Evolutionary conservation across 2,113 vertebrate genomes (phyloP).

Genomic region (Emydura subglobosa): DNA sequence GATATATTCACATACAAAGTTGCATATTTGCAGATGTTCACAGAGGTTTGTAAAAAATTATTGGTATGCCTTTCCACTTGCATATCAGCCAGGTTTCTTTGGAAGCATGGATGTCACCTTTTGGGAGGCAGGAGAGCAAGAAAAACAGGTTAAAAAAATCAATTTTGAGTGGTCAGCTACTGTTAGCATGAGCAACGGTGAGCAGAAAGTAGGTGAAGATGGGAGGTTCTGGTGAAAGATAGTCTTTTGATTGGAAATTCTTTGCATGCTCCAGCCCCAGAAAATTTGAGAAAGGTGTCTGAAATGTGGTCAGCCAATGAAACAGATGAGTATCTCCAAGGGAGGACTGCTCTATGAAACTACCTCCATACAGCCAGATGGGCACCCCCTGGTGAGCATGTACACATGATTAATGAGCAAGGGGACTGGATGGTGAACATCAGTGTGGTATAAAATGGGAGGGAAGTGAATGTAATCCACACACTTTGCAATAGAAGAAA

Average conservation of each 20-base stretch:
- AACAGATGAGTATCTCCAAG: not conserved
- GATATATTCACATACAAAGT: not conserved
- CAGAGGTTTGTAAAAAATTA: not conserved
- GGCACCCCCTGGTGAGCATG: not conserved
- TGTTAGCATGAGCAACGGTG: not conserved
- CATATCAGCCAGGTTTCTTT: rapidly evolving
- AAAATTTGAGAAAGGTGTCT: not conserved
- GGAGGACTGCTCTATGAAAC: not conserved
- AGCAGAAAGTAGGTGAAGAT: not conserved
- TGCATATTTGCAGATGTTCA: not conserved
- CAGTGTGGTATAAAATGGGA: not conserved
- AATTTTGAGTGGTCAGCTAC: not conserved
- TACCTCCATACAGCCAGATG: not conserved
- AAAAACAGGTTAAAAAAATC: not conserved
- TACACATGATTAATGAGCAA: not conserved
- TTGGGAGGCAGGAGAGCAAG: not conserved
- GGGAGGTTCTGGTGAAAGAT: not conserved
- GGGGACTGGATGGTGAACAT: no score
- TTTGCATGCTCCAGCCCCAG: not conserved
- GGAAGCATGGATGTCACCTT: not conserved
- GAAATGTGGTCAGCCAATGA: not conserved
- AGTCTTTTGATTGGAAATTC: not conserved
- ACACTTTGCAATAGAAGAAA: not conserved
- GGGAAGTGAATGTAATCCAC: not conserved
- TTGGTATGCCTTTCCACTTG: not conserved